Conservation (phyloP, 2,888 invertebrate genomes). For the Cinara cedri region DNA sequence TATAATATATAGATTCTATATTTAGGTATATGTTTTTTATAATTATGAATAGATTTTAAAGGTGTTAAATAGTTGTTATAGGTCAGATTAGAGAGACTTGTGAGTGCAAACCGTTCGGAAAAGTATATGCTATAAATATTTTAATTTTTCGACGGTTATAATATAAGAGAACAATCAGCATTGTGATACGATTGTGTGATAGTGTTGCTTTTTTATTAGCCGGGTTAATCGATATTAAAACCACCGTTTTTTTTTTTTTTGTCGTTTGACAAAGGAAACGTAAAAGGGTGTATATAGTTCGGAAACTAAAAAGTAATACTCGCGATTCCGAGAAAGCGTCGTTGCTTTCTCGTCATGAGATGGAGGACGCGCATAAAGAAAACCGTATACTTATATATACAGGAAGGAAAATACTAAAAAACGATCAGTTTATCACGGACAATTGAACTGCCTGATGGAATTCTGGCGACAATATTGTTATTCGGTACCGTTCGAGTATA, state of each 20-base stretch:
- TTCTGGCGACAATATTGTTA: constrained; percentile 55
- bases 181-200: too few relatives aligned
- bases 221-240: constrained; percentile 27
- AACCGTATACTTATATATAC: constrained; percentile 16
- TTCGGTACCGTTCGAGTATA: constrained; percentile 25
- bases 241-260: background rate
- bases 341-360: background rate
- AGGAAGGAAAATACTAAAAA: constrained; percentile 57
- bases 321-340: background rate
- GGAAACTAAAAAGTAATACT: constrained; percentile 15
- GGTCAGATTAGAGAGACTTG: too few relatives aligned
- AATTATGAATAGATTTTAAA: too few relatives aligned
- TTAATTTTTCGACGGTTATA: too few relatives aligned
- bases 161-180: too few relatives aligned
- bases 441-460: constrained; percentile 59
- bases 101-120: too few relatives aligned
- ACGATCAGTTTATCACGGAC: constrained; percentile 59
- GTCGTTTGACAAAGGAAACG: background rate
- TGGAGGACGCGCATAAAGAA: constrained; percentile 9
- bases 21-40: too few relatives aligned
- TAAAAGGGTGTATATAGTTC: background rate
- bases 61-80: too few relatives aligned
- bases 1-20: too few relatives aligned
- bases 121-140: too few relatives aligned
- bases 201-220: background rate